phyloP scores from a whole-genome alignment of 2,113 vertebrate species.

The Bos indicus region DNA sequence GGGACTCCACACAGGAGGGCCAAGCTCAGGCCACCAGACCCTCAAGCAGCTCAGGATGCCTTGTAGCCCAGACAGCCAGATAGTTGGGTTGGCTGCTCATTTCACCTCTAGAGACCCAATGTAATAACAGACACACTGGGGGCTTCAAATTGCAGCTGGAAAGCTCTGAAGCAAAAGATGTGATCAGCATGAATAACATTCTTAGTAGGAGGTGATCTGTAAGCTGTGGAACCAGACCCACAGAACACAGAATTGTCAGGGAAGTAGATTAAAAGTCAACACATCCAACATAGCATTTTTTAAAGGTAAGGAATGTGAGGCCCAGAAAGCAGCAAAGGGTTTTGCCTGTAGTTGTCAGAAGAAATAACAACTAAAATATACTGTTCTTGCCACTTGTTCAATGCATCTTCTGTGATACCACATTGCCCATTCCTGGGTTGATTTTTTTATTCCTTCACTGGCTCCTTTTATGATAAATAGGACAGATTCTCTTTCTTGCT shows the following conservation, averaged over 20 bases:
- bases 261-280: background rate
- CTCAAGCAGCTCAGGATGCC: background rate
- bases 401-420: background rate
- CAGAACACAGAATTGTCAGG: background rate
- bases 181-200: background rate
- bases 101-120: background rate
- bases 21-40: background rate
- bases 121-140: background rate
- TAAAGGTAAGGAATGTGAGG: background rate
- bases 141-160: background rate
- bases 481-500: background rate
- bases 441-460: background rate
- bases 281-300: background rate
- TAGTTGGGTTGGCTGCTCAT: background rate
- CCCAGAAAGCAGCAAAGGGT: background rate
- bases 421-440: background rate
- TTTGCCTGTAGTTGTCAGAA: background rate
- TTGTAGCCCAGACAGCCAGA: background rate
- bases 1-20: background rate
- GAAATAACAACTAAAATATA: background rate
- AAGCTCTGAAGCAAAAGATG: background rate
- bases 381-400: background rate
- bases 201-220: background rate
- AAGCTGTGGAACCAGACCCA: background rate
- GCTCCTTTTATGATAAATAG: background rate